Conservation (phyloP, 2,113 vertebrate species). For the Cottus gobio region DNA sequence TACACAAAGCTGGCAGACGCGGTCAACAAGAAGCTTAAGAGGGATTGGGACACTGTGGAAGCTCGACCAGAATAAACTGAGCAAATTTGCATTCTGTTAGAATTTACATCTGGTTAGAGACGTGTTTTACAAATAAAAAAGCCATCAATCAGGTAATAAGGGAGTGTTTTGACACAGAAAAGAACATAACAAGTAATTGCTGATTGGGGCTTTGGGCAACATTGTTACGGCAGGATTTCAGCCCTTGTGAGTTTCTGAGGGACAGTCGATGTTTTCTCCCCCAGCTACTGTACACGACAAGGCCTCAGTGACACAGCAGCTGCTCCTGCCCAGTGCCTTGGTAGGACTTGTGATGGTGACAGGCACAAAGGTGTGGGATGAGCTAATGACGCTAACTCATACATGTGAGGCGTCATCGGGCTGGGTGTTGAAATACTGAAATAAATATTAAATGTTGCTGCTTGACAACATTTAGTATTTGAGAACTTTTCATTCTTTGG, state of each 20-base stretch:
- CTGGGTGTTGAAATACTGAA: not conserved
- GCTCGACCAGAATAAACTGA: conserved; percentile 66
- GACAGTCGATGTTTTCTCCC: conserved; percentile 54
- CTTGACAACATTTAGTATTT: not conserved
- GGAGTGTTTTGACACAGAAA: conserved; percentile 64
- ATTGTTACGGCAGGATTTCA: conserved; percentile 57
- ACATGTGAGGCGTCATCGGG: conserved; percentile 8
- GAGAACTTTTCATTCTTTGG: not conserved
- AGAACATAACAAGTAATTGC: conserved; percentile 55
- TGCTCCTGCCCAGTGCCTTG: conserved; percentile 18
- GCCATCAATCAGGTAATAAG: conserved; percentile 73
- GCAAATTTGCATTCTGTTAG: conserved; percentile 75
- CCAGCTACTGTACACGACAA: conserved; percentile 47
- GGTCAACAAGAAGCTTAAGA: conserved; percentile 82
- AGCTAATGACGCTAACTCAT: not conserved
- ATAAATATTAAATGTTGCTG: not conserved
- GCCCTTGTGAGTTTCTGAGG: conserved; percentile 51
- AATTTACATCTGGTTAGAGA: conserved; percentile 73
- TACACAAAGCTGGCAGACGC: conserved; percentile 78
- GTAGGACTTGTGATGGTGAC: conserved; percentile 31
- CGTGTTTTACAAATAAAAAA: conserved; percentile 71
- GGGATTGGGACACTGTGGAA: conserved; percentile 74
- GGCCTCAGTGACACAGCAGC: conserved; percentile 49
- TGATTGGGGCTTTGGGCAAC: conserved; percentile 62
- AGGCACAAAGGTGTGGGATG: conserved; percentile 14